Evolutionary conservation across 2,113 vertebrate species (phyloP).

Genomic region (Sprattus sprattus): DNA sequence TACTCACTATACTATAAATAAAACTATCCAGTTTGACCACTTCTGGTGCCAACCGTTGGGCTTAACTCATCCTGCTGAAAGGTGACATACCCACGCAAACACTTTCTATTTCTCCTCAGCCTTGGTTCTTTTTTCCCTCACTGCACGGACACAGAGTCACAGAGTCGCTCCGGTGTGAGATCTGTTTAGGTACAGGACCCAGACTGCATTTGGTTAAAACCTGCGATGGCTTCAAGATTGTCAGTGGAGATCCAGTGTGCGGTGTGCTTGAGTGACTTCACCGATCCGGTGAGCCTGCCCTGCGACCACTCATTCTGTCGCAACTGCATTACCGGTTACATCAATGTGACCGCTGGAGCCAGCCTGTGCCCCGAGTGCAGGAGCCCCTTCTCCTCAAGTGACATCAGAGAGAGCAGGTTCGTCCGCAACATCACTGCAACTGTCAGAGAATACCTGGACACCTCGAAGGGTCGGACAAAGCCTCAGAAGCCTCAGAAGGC

Average conservation of each 20-base stretch:
- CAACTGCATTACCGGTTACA: not conserved
- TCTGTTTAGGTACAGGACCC: not conserved
- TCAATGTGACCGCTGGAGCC: not conserved
- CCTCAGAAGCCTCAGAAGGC: not conserved
- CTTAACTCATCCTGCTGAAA: too few species aligned
- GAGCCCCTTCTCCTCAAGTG: not conserved
- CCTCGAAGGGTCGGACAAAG: not conserved
- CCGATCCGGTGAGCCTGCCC: not conserved
- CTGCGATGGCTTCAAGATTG: not conserved
- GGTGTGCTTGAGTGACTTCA: not conserved
- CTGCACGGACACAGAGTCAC: too few species aligned
- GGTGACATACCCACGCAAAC: too few species aligned
- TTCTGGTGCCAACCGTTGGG: too few species aligned
- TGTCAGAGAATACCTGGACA: not conserved
- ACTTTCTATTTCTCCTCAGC: not conserved
- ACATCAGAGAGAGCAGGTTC: not conserved
- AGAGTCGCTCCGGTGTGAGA: not conserved
- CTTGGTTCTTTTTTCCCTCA: not conserved
- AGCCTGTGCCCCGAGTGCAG: not conserved
- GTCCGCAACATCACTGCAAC: not conserved
- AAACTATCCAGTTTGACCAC: too few species aligned
- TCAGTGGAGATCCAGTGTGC: not conserved
- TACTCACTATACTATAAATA: too few species aligned
- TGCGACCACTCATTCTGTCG: conserved; percentile 3
- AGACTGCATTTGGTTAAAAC: not conserved